Percentiles rank a stretch among this genome's conserved stretches.
These are phyloP conservation scores for Brachionus paranguensis DNA, from an alignment of 1,140 invertebrate species.

Conservation along the genomic window DNA sequence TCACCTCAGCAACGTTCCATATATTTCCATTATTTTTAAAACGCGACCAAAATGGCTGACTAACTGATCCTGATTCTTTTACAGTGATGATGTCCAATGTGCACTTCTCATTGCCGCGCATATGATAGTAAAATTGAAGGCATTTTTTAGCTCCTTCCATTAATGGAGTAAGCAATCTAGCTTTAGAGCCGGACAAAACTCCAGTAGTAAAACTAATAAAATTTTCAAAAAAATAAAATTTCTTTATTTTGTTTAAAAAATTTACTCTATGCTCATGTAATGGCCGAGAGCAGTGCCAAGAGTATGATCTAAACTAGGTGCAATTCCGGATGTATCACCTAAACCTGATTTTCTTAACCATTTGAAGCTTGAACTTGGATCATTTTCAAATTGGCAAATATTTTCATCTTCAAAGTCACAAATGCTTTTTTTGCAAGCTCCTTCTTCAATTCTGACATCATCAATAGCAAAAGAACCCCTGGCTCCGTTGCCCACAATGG, in stretches of 20 bases:
- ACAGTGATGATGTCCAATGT: background rate
- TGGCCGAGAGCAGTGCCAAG: constrained; percentile 14
- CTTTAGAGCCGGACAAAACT: background rate
- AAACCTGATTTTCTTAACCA: constrained; percentile 5
- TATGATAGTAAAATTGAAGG: constrained; percentile 23
- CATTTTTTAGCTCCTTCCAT: background rate
- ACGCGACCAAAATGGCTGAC: background rate
- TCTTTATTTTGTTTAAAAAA: background rate
- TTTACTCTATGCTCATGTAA: constrained; percentile 48
- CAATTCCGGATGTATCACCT: background rate
- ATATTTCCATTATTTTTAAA: constrained; percentile 11
- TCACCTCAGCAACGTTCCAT: constrained; percentile 30
- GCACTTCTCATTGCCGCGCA: constrained; percentile 14
- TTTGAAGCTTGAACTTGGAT: background rate
- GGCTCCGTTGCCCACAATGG: background rate
- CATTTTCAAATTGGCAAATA: background rate
- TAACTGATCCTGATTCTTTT: background rate
- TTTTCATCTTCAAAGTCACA: constrained; percentile 37
- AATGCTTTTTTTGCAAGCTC: constrained; percentile 42
- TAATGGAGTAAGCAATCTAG: constrained; percentile 13
- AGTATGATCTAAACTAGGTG: constrained; percentile 24
- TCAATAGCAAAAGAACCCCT: constrained; percentile 46
- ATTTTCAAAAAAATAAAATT: background rate
- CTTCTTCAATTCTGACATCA: constrained; percentile 45
- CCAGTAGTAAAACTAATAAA: background rate